A percentile compares a stretch with the other conserved stretches of the same genome.
phyloP scores from a whole-genome alignment of 2,113 vertebrate genomes.

The Vombatus ursinus region DNA sequence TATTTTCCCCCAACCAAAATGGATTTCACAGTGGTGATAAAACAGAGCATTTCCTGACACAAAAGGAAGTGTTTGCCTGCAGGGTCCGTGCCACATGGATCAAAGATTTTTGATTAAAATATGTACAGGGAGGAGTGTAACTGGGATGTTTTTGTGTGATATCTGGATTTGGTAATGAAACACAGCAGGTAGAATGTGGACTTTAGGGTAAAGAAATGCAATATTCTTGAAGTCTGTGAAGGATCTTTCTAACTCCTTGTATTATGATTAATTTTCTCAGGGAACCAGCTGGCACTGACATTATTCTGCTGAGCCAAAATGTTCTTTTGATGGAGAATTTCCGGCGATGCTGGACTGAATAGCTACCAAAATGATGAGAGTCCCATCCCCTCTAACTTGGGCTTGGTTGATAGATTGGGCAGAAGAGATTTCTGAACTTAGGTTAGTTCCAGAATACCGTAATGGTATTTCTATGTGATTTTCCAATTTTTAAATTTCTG shows the following conservation, averaged over 20 bases:
- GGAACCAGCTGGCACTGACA: constrained; percentile 28
- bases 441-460: neutral
- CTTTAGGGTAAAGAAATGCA: constrained; percentile 58
- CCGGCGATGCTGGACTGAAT: constrained; percentile 10
- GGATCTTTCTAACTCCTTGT: constrained; percentile 51
- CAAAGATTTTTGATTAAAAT: constrained; percentile 69
- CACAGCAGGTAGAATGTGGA: constrained; percentile 55
- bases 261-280: constrained; percentile 62
- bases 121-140: constrained; percentile 46
- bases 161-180: constrained; percentile 66
- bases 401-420: constrained; percentile 7
- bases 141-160: constrained; percentile 56
- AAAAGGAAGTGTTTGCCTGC: constrained; percentile 56
- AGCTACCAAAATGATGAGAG: neutral
- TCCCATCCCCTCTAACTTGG: neutral
- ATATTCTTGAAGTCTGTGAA: constrained; percentile 56
- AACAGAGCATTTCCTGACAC: constrained; percentile 41
- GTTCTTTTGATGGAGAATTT: constrained; percentile 42
- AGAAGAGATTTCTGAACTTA: constrained; percentile 5
- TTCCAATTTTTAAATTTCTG: neutral
- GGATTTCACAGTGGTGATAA: neutral
- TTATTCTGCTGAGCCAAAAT: constrained; percentile 19
- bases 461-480: neutral
- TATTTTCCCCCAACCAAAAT: constrained; percentile 19
- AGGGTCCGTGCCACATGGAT: constrained; percentile 47